Evolutionary conservation across 2,113 vertebrate genomes (phyloP).

Genomic region (Tragulus kanchil): DNA sequence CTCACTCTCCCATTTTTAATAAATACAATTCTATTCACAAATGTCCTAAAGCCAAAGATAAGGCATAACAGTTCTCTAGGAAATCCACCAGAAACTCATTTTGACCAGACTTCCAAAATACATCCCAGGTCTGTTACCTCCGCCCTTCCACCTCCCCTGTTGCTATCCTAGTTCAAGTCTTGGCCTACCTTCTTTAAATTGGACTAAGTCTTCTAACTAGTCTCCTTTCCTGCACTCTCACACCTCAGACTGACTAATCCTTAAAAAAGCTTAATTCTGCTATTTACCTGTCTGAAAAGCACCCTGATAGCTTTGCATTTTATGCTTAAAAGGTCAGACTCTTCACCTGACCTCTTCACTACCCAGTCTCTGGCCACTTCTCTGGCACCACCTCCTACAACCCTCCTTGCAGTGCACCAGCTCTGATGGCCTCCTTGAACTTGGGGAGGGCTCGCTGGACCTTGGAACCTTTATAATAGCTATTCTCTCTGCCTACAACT

Average conservation of each 20-base stretch:
- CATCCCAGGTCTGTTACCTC: neutral
- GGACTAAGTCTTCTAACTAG: neutral
- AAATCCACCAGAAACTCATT: neutral
- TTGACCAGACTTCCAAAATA: neutral
- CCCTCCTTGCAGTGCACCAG: neutral
- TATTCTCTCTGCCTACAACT: neutral
- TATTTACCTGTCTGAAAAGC: neutral
- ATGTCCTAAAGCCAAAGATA: neutral
- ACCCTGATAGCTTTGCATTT: neutral
- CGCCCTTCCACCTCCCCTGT: neutral
- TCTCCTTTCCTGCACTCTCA: neutral
- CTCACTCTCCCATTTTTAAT: neutral
- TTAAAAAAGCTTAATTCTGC: neutral
- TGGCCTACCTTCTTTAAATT: neutral
- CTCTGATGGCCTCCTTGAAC: neutral
- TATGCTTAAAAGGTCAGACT: neutral
- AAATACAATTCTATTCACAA: neutral
- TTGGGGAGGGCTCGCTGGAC: fast-evolving
- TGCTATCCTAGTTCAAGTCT: neutral
- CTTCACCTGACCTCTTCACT: neutral
- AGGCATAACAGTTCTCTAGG: neutral
- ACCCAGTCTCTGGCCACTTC: too few relatives aligned
- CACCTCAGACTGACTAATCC: neutral
- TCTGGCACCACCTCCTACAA: neutral
- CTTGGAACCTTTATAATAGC: neutral